Evolutionary conservation across 2,113 vertebrate species (phyloP), one percentile per base, ranked within the genome.

Genomic region (Nycticryphes semicollaris): DNA sequence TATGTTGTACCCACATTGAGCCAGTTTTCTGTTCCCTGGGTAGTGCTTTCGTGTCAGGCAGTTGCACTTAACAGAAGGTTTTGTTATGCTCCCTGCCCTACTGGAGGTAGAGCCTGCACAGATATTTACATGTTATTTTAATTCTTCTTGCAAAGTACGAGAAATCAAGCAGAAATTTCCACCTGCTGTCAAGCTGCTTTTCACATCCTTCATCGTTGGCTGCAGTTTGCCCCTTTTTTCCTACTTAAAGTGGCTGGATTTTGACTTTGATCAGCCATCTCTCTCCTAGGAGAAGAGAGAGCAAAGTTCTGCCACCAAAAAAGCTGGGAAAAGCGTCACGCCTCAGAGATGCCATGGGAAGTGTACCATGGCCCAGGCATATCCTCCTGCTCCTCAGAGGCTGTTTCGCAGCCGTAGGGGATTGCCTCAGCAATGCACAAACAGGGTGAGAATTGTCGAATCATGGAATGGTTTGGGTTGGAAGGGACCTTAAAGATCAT

Each of bases 1-100:
- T 99, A 98, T 74, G 98, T 97, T 77, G 25, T 48, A 60, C 73
- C 82, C 80, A 8, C 70, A 10, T 6, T 30, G 67, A 73, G 72
- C 31, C 28, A 12, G 7, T 30, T 43, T 16, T 45, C 31, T 62
- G 9, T 57, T 56, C 64, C 64, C 62, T 8, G 54, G 66, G 53
- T 43, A 82, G 75, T 21, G 14, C 75, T 37, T 87, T 30, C 1
- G 0, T 23, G 56, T 37, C 70, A 89, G 77, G 82, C 63, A 63
- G 53, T 41, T 63, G 43, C 68, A 28, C 57, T 78, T 43, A 33
- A 33, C 62, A 24, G 75, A 24, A 72, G 91, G 56, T 45, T 91
- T 91, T 24, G 5, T 43, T 60, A 27, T 10, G 37, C 57, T 91
- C 80, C 83, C 60, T 60, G 57, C 31, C 68, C 87, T 33, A 17